Evolutionary conservation across 53 echinoderm and acorn worm species (phyloP).

Genomic region (Paelopatides confundens): DNA sequence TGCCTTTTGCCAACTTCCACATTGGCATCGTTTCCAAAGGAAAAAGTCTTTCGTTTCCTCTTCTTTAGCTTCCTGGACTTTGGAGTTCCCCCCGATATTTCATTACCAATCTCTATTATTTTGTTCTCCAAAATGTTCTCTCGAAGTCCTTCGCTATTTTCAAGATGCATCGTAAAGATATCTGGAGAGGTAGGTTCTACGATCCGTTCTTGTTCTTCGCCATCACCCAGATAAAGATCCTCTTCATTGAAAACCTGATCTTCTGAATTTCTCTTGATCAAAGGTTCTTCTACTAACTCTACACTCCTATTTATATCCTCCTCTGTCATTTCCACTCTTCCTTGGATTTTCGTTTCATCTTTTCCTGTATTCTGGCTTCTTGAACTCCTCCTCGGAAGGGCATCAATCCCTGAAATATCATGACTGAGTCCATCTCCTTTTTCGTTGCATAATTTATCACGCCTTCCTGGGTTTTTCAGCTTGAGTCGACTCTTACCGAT

Average conservation of each 20-base stretch:
- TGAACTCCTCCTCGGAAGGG: neutral
- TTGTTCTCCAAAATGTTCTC: neutral
- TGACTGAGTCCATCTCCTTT: neutral
- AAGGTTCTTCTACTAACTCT: neutral
- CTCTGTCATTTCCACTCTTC: neutral
- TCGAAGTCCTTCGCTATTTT: neutral
- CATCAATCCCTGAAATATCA: neutral
- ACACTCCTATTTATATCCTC: neutral
- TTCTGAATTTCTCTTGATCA: neutral
- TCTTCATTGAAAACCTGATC: neutral
- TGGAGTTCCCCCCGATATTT: neutral
- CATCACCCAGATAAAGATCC: neutral
- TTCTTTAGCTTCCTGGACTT: constrained; percentile 7
- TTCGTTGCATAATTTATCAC: neutral
- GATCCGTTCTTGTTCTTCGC: neutral
- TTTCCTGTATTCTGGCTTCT: neutral
- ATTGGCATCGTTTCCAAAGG: constrained; percentile 12
- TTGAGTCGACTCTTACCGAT: too few species aligned
- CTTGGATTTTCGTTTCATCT: neutral
- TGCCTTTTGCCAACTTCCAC: neutral
- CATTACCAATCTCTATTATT: neutral
- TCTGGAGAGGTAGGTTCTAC: constrained; percentile 1
- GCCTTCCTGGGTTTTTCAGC: too few species aligned
- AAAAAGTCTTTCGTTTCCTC: constrained; percentile 34
- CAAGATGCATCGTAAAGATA: constrained; percentile 31